phyloP scores from a whole-genome alignment of 2,113 vertebrate genomes.

The Gasterosteus nipponicus region DNA sequence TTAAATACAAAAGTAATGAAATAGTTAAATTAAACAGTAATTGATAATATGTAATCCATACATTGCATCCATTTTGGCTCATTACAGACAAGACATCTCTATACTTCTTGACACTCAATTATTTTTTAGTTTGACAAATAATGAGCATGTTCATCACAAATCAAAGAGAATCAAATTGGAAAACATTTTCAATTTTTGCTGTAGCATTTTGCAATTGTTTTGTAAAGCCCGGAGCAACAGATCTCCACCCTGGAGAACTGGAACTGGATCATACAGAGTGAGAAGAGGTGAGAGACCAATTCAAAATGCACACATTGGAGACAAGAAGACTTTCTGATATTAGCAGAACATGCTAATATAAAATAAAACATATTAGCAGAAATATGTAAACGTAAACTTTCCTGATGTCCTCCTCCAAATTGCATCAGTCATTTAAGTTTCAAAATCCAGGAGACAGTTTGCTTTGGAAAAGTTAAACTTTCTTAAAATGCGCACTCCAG shows the following conservation, averaged over 20 bases:
- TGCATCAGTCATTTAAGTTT: too few species aligned
- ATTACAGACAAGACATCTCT: background rate
- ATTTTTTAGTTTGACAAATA: background rate
- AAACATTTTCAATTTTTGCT: background rate
- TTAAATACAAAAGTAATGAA: too few species aligned
- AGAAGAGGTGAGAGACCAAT: too few species aligned
- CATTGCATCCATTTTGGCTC: background rate
- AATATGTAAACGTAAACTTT: background rate
- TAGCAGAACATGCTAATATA: background rate
- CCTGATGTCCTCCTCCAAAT: background rate
- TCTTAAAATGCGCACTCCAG: too few species aligned
- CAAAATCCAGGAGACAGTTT: too few species aligned
- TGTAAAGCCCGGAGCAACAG: background rate
- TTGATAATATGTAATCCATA: too few species aligned
- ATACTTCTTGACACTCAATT: background rate
- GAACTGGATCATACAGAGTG: too few species aligned
- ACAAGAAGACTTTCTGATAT: background rate
- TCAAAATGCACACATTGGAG: background rate
- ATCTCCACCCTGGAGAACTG: too few species aligned
- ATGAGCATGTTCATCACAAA: background rate
- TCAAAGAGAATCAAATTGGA: background rate
- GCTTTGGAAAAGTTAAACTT: too few species aligned
- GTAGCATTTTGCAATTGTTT: slow-evolving; percentile 1
- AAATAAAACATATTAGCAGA: background rate
- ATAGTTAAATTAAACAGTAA: too few species aligned